These are phyloP conservation scores for Nomada flava DNA, from an alignment of 2,888 invertebrate genomes.

Conservation along the genomic window DNA sequence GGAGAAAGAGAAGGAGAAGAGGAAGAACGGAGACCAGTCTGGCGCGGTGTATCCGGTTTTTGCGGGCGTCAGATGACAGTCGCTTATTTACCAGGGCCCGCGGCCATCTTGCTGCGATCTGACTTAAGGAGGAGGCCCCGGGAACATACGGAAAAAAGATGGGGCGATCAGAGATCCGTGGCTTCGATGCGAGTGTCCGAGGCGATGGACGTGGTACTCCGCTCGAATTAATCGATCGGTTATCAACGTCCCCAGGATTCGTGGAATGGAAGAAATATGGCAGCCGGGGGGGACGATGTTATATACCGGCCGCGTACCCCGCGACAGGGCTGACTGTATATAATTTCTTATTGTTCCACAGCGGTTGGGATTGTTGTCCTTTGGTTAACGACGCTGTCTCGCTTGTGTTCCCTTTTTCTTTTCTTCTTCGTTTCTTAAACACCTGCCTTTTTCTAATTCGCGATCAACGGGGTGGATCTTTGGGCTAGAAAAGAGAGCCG, in stretches of 20 bases:
- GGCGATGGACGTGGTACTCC: slow-evolving; percentile 73
- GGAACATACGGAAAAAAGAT: slow-evolving; percentile 42
- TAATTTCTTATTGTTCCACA: slow-evolving; percentile 55
- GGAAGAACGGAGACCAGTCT: slow-evolving; percentile 78
- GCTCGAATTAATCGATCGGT: slow-evolving; percentile 81
- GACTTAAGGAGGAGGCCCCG: slow-evolving; percentile 80
- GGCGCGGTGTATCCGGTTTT: slow-evolving; percentile 82
- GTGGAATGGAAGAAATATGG: slow-evolving; percentile 66
- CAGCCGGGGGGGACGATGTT: slow-evolving; percentile 32
- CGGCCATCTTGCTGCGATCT: slow-evolving; percentile 83
- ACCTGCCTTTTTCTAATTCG: neutral
- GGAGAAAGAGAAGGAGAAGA: slow-evolving; percentile 42
- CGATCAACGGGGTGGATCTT: neutral
- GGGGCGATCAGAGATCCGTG: slow-evolving; percentile 38
- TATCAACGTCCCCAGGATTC: slow-evolving; percentile 76
- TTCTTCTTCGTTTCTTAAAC: neutral
- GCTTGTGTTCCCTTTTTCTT: neutral
- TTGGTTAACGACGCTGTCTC: slow-evolving; percentile 44
- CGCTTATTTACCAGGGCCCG: slow-evolving; percentile 82
- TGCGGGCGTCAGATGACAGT: slow-evolving; percentile 84
- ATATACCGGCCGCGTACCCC: slow-evolving; percentile 4
- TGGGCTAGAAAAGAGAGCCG: too few relatives aligned
- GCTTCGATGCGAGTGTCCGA: slow-evolving; percentile 30
- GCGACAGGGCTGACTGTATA: slow-evolving; percentile 24
- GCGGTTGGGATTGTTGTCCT: slow-evolving; percentile 41